phyloP scores from a whole-genome alignment of 2,797 vertebrate species.

The Fringilla coelebs region DNA sequence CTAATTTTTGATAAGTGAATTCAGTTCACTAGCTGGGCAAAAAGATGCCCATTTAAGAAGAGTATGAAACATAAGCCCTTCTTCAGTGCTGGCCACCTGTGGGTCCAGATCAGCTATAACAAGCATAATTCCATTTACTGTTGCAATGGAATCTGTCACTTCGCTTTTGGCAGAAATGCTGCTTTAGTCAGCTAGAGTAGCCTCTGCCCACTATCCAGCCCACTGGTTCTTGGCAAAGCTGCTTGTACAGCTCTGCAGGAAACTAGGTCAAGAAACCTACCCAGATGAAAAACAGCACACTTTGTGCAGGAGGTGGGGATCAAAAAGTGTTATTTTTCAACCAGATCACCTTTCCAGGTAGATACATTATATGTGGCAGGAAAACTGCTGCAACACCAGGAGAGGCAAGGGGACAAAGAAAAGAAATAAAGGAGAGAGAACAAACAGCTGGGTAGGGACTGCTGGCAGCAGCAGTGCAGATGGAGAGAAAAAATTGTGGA shows the following conservation, averaged over 20 bases:
- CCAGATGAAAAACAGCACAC: not conserved
- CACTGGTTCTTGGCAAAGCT: conserved; percentile 32
- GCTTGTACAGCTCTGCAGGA: not conserved
- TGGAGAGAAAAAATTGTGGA: not conserved
- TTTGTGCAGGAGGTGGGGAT: not conserved
- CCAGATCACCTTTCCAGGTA: not conserved
- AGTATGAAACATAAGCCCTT: not conserved
- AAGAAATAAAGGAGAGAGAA: not conserved
- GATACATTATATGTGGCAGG: not conserved
- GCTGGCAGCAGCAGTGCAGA: not conserved
- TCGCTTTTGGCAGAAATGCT: not conserved
- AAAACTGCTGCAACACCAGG: not conserved
- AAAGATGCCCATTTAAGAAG: not conserved
- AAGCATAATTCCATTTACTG: not conserved
- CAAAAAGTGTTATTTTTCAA: conserved; percentile 15
- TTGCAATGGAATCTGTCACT: not conserved
- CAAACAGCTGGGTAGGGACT: not conserved
- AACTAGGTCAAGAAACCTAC: conserved; percentile 61
- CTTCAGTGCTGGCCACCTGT: not conserved
- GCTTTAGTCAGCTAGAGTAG: not conserved
- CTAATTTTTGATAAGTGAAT: not conserved
- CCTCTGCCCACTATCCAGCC: conserved; percentile 30
- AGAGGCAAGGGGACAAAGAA: not conserved
- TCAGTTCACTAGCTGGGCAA: not conserved
- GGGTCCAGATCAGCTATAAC: not conserved